A percentile compares a stretch with the other conserved stretches of the same genome.
These are phyloP conservation scores for Hesperophylax magnus DNA, from an alignment of 1,140 invertebrate species.

Conservation along the genomic window DNA sequence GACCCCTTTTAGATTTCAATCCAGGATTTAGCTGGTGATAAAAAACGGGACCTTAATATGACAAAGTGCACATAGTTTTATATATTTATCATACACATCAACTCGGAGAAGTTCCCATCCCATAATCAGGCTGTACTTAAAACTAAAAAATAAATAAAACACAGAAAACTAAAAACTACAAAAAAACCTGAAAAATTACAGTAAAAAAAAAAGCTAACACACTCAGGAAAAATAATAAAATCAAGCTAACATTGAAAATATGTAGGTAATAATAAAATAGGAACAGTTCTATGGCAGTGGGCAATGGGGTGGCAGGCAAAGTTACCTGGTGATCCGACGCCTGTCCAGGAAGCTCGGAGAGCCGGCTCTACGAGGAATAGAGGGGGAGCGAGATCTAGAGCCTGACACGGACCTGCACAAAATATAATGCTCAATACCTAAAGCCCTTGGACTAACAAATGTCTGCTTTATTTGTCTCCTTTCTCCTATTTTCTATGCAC, in stretches of 20 bases:
- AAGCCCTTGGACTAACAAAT: too few species aligned
- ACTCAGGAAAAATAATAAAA: background rate
- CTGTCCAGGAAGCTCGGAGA: conserved; percentile 93
- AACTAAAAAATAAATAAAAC: background rate
- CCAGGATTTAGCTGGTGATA: too few species aligned
- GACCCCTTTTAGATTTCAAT: too few species aligned
- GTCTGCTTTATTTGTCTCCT: too few species aligned
- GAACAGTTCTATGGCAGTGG: too few species aligned
- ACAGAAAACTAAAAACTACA: background rate
- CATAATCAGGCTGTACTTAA: too few species aligned
- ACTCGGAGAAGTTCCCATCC: too few species aligned
- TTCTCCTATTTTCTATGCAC: too few species aligned
- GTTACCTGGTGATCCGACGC: conserved; percentile 91
- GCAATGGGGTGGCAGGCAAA: background rate
- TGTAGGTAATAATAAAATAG: conserved; percentile 2
- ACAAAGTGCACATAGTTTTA: too few species aligned
- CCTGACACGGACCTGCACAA: conserved; percentile 56
- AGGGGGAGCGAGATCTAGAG: conserved; percentile 82
- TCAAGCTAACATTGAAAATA: conserved; percentile 13
- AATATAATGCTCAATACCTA: background rate
- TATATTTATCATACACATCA: too few species aligned
- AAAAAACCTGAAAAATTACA: background rate
- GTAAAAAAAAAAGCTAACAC: background rate
- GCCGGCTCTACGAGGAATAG: conserved; percentile 88
- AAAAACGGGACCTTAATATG: too few species aligned